phyloP scores from a whole-genome alignment of 2,113 vertebrate genomes.

The Cinclus cinclus region DNA sequence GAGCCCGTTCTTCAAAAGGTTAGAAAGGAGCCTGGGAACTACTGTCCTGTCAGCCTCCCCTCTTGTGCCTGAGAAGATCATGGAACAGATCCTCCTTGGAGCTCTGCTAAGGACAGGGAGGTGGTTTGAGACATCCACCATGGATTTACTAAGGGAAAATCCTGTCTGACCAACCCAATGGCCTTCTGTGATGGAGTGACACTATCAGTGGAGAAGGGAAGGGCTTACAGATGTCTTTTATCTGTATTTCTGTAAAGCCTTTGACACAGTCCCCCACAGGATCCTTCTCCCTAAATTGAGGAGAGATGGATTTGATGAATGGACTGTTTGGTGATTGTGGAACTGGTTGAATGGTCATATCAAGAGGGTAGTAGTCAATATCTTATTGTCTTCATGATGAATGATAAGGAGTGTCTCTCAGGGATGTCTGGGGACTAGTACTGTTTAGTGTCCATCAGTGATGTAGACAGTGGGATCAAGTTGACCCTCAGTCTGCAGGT shows the following conservation, averaged over 20 bases:
- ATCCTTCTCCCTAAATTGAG: not conserved
- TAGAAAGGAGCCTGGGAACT: not conserved
- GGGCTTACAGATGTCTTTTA: not conserved
- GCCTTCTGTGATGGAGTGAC: not conserved
- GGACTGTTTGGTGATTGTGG: not conserved
- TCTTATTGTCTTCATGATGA: not conserved
- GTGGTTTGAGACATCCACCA: not conserved
- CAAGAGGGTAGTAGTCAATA: not conserved
- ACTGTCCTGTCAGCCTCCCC: not conserved
- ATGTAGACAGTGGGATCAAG: not conserved
- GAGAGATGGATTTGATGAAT: not conserved
- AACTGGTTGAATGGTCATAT: not conserved
- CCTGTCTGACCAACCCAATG: not conserved
- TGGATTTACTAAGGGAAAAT: not conserved
- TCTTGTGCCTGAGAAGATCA: not conserved
- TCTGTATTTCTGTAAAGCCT: not conserved
- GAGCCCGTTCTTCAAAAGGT: not conserved
- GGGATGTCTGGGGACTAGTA: not conserved
- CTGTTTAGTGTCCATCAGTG: not conserved
- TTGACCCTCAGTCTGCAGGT: not conserved
- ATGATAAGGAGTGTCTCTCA: not conserved
- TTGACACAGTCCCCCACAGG: not conserved
- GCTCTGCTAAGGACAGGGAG: not conserved
- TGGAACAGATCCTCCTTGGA: not conserved
- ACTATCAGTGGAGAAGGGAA: not conserved